Conservation (phyloP, 2,888 invertebrate species). For the Enchytraeus crypticus region DNA sequence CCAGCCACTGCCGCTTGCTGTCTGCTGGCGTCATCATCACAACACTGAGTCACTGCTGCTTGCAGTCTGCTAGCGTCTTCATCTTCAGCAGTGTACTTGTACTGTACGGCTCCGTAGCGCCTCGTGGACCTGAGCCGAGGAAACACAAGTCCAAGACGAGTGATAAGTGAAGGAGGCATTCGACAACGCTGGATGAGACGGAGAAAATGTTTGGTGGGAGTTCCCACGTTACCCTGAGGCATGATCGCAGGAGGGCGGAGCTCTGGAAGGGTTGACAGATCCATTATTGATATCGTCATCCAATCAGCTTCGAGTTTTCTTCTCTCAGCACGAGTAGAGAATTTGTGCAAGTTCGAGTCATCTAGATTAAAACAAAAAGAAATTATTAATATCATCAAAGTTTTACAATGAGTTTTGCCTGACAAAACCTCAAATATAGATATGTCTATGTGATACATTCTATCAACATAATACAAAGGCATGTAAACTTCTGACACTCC, state of each 20-base stretch:
- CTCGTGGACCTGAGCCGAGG: constrained; percentile 41
- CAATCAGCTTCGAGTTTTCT: constrained; percentile 34
- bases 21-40: no score
- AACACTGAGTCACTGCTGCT: no score
- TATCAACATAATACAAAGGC: neutral
- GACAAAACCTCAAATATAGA: neutral
- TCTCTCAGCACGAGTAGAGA: constrained; percentile 34
- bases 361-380: neutral
- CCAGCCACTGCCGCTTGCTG: no score
- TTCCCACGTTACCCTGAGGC: constrained; percentile 56
- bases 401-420: neutral
- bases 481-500: neutral
- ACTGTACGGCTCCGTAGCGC: constrained; percentile 36
- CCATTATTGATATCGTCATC: constrained; percentile 35
- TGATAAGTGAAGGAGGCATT: constrained; percentile 50
- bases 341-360: constrained; percentile 11
- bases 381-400: neutral
- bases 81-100: neutral
- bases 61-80: no score
- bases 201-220: constrained; percentile 51
- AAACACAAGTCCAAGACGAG: constrained; percentile 48
- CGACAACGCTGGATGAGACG: constrained; percentile 50
- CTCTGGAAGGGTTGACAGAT: constrained; percentile 39
- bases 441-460: neutral
- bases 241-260: constrained; percentile 47